phyloP scores from a whole-genome alignment of 2,113 vertebrate genomes.

The Miniopterus natalensis region DNA sequence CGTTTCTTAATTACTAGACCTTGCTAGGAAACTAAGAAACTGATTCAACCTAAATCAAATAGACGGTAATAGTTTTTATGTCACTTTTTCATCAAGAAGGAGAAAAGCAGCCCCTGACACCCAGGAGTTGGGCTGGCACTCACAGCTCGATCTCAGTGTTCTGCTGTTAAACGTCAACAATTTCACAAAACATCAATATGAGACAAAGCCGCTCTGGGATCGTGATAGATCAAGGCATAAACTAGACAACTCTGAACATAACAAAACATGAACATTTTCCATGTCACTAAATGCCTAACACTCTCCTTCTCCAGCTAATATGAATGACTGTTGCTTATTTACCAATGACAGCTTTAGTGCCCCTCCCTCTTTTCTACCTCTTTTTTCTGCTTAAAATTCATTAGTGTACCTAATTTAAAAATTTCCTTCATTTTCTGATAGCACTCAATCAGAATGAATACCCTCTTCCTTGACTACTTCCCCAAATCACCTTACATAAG shows the following conservation, averaged over 20 bases:
- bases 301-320: neutral
- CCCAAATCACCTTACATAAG: neutral
- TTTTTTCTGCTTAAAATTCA: neutral
- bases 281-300: neutral
- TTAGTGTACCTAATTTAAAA: neutral
- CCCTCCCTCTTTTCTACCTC: neutral
- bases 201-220: neutral
- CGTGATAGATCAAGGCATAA: neutral
- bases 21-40: slow-evolving; percentile 6
- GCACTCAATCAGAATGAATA: neutral
- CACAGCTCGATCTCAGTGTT: neutral
- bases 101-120: neutral
- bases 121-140: neutral
- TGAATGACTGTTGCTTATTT: neutral
- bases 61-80: neutral
- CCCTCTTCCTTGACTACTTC: neutral
- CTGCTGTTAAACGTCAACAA: neutral
- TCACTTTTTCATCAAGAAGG: neutral
- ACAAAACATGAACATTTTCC: neutral
- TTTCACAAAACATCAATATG: neutral
- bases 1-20: neutral
- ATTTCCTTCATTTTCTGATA: neutral
- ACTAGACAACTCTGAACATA: neutral
- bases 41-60: neutral
- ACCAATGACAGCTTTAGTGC: neutral